phyloP scores from a whole-genome alignment of 2,113 vertebrate species.

The Bostrychus sinensis region DNA sequence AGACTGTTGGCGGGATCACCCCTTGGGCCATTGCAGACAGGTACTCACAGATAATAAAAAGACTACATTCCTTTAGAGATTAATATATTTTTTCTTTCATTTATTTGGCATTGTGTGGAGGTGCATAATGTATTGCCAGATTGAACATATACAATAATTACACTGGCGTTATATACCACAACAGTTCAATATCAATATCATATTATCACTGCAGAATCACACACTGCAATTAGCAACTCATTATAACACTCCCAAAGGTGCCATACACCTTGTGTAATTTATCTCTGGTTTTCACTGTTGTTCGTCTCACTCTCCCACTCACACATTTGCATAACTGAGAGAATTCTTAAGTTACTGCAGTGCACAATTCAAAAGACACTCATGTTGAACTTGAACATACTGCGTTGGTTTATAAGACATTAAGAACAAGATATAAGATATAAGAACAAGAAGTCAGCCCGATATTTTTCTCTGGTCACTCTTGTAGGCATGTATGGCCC shows the following conservation, averaged over 20 bases:
- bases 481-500: conserved; percentile 1
- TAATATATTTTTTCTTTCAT: not conserved
- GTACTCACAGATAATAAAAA: conserved; percentile 69
- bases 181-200: not conserved
- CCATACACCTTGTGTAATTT: conserved; percentile 20
- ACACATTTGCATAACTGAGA: conserved; percentile 63
- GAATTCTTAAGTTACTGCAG: conserved; percentile 63
- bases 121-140: too few species aligned
- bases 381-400: conserved; percentile 1
- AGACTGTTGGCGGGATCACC: conserved; percentile 83
- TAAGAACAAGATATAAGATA: not conserved
- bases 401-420: not conserved
- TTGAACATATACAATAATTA: not conserved
- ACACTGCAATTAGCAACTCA: conserved; percentile 6
- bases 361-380: conserved; percentile 42
- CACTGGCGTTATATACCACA: not conserved
- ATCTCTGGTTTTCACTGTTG: conserved; percentile 18
- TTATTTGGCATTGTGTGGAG: not conserved
- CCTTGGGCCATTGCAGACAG: conserved; percentile 89
- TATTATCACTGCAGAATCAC: not conserved
- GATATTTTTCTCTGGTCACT: conserved; percentile 44
- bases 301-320: conserved; percentile 39
- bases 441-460: conserved; percentile 6
- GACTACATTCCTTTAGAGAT: not conserved
- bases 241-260: not conserved